A percentile compares a stretch with the other conserved stretches of the same genome.
phyloP scores from a whole-genome alignment of 2,797 vertebrate species.

The Labeo calbasu region DNA sequence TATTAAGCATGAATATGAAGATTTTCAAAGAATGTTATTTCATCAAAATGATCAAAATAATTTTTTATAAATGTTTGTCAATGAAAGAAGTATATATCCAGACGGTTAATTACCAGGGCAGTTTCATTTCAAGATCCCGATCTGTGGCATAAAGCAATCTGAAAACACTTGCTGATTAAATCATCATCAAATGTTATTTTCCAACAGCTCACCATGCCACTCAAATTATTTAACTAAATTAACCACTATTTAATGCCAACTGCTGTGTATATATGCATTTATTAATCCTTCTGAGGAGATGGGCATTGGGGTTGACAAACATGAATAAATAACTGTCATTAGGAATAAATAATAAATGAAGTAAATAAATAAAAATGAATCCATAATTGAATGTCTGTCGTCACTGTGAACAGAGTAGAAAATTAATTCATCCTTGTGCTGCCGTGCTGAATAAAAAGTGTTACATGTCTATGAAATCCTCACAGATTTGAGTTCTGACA shows the following conservation, averaged over 20 bases:
- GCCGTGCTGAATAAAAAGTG: background rate
- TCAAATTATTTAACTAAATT: slow-evolving; percentile 31
- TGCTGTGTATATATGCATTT: slow-evolving; percentile 9
- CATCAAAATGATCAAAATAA: too few species aligned
- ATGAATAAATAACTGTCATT: slow-evolving; percentile 19
- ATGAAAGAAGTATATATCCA: too few species aligned
- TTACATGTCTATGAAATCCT: slow-evolving; percentile 8
- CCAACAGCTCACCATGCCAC: background rate
- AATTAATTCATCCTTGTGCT: background rate
- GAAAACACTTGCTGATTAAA: background rate
- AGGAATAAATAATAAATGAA: slow-evolving; percentile 23
- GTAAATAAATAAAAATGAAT: slow-evolving; percentile 25
- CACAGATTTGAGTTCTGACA: slow-evolving; percentile 50
- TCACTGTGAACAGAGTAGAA: slow-evolving; percentile 2
- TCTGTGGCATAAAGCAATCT: background rate
- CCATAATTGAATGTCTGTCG: slow-evolving; percentile 1
- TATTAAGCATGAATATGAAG: too few species aligned
- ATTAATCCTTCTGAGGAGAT: background rate
- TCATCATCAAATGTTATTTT: background rate
- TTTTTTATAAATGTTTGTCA: too few species aligned
- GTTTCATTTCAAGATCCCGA: background rate
- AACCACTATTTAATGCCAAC: background rate
- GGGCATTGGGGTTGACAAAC: background rate
- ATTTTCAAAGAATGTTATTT: too few species aligned
- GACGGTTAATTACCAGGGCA: background rate